phyloP scores from a whole-genome alignment of 2,797 vertebrate species.

The Lepilemur ruficaudatus region DNA sequence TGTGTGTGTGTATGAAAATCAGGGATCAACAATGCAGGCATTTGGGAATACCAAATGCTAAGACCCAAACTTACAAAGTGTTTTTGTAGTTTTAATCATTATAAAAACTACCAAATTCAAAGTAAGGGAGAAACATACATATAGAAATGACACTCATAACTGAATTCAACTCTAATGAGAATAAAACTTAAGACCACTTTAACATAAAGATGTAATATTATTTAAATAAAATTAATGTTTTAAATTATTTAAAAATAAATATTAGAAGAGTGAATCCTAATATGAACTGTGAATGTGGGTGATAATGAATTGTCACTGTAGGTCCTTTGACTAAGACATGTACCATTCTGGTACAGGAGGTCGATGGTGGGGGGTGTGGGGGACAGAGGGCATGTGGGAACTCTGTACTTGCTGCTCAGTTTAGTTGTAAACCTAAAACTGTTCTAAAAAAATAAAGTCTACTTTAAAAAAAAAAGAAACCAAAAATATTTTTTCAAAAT shows the following conservation, averaged over 20 bases:
- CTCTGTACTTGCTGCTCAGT: background rate
- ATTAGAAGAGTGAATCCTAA: background rate
- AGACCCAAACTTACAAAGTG: background rate
- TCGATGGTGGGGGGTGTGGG: rapidly evolving
- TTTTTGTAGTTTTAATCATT: slow-evolving; percentile 5
- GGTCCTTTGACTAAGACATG: background rate
- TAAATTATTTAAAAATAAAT: slow-evolving; percentile 20
- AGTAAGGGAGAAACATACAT: background rate
- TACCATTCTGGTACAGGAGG: background rate
- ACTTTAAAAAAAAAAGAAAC: background rate
- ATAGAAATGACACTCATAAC: background rate
- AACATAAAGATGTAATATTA: background rate
- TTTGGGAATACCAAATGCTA: background rate
- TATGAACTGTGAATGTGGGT: background rate
- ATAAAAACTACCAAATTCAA: background rate
- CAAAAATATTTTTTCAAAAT: background rate
- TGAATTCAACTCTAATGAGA: background rate
- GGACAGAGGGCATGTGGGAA: background rate
- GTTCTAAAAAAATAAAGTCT: background rate
- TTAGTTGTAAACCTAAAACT: background rate
- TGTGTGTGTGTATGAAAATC: background rate
- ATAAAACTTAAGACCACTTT: background rate
- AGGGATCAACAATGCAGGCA: background rate
- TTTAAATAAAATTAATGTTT: slow-evolving; percentile 13
- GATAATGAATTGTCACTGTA: background rate